These are phyloP conservation scores for Bufo gargarizans DNA, from an alignment of 2,113 vertebrate genomes.

Conservation along the genomic window DNA sequence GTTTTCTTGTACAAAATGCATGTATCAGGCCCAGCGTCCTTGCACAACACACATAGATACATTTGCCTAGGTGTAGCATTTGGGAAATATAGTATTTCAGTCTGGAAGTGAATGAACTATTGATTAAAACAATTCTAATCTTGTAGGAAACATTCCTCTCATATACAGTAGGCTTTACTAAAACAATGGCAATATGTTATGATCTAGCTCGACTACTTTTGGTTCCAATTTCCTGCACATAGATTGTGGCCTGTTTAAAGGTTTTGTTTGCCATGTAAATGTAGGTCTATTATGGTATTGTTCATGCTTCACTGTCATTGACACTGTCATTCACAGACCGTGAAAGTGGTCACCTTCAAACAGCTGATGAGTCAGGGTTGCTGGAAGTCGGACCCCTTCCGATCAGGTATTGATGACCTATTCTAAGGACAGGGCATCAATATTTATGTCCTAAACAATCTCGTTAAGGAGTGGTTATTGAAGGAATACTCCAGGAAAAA, in stretches of 20 bases:
- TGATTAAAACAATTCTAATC: neutral
- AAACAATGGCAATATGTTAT: slow-evolving; percentile 31
- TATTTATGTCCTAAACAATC: too few species aligned
- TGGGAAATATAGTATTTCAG: neutral
- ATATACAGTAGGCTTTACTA: neutral
- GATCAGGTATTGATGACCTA: too few species aligned
- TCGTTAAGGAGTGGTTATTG: too few species aligned
- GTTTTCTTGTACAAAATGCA: too few species aligned
- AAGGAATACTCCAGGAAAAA: too few species aligned
- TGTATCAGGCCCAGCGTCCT: too few species aligned
- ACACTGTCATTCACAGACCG: neutral
- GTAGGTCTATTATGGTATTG: neutral
- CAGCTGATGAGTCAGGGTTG: too few species aligned
- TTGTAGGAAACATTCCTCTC: neutral
- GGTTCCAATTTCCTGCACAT: slow-evolving; percentile 2
- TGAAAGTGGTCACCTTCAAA: too few species aligned
- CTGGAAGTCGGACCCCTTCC: too few species aligned
- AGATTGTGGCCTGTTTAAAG: neutral
- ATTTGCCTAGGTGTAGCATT: neutral
- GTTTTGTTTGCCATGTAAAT: neutral
- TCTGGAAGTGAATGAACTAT: neutral
- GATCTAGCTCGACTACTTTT: slow-evolving; percentile 8
- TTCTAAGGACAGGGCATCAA: too few species aligned
- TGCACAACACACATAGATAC: too few species aligned
- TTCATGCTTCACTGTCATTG: neutral